Evolutionary conservation across 2,797 vertebrate species (phyloP), one percentile per base, ranked within the genome.

Genomic region (Alauda arvensis): DNA sequence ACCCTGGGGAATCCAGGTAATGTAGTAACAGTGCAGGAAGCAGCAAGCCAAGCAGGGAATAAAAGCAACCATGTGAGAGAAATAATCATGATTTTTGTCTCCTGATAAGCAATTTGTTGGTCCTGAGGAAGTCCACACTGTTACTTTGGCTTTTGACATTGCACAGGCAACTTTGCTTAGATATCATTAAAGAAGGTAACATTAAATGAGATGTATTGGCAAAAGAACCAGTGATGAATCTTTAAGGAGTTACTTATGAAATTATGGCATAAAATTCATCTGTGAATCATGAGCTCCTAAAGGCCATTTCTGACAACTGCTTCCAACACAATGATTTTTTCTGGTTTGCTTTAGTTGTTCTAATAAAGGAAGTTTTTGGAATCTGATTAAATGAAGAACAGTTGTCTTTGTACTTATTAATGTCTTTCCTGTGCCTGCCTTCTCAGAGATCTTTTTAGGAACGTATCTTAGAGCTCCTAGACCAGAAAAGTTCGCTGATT

Each of bases 1-100:
- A 75, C 42, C 71, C 87, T 74, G 88, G 93, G 93, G 93, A 93
- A 85, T 85, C 31, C 45, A 76, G 78, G 70, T 87, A 49, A 67
- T 67, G 37, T 3, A 75, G 85, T 51, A 77, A 55, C 40, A 74
- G 46, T 1, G 8, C 33, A 77, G 61, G 84, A 89, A 88, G 10
- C 56, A 87, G 33, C 37, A 69, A 78, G 40, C 24, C 42, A 55
- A 61, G 34, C 12, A 67, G 10, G 43, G 42, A 92, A 72, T 63
- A 71, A 85, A 77, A 77, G 20, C 19, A 67, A 68, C 20, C 31
- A 46, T 21, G 9, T 80, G 55, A 85, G 82, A 90, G 46, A 86
- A 93, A 63, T 33, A 78, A 61, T 55, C 2, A 53, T 34, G 3
- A 52, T 45, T 60, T 87, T 91, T 92, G 31, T 57, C 61, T 82